These are phyloP conservation scores for Furcifer pardalis DNA, from an alignment of 2,797 vertebrate genomes.

Conservation along the genomic window DNA sequence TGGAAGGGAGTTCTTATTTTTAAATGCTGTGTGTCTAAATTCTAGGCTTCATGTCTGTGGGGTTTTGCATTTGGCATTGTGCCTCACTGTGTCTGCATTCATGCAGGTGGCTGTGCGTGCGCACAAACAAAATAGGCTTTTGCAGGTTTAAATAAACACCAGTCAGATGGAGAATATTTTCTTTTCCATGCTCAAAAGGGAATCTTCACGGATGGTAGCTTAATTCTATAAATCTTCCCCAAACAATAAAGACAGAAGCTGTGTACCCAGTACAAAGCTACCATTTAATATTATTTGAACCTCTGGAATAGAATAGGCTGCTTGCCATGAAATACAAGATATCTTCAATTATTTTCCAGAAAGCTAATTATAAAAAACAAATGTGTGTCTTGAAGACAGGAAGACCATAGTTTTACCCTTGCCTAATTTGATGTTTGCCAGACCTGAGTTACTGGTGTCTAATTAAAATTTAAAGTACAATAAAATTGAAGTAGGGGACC, in stretches of 20 bases:
- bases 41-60: not conserved
- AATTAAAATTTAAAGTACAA: not conserved
- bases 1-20: not conserved
- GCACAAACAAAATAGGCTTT: not conserved
- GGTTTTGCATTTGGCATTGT: not conserved
- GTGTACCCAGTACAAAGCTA: not conserved
- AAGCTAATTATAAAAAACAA: not conserved
- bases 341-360: not conserved
- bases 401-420: not conserved
- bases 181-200: not conserved
- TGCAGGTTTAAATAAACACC: not conserved
- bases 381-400: not conserved
- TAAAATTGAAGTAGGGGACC: not conserved
- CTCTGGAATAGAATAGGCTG: not conserved
- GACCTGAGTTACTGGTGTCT: not conserved
- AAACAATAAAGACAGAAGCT: constrained; percentile 18
- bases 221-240: constrained; percentile 9
- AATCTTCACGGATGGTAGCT: not conserved
- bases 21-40: constrained; percentile 14
- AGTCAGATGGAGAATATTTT: not conserved
- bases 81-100: not conserved
- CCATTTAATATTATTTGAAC: constrained; percentile 7
- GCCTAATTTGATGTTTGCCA: not conserved
- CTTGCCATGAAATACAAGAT: not conserved
- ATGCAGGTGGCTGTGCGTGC: not conserved